Percentiles rank a stretch among this genome's conserved stretches.
phyloP scores from a whole-genome alignment of 2,888 invertebrate species.

The Eristalis pertinax region DNA sequence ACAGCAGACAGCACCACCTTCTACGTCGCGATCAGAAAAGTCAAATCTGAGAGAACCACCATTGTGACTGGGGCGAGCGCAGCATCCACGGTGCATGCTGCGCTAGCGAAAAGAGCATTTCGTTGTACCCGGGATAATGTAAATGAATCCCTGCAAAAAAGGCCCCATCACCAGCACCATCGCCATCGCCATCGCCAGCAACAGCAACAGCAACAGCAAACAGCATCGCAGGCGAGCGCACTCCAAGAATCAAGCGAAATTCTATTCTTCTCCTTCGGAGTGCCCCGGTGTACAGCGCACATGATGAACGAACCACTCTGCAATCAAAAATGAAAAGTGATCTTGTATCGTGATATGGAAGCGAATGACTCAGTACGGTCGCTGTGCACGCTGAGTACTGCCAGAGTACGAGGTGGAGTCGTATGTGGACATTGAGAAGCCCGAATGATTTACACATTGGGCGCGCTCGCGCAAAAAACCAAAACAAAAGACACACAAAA shows the following conservation, averaged over 20 bases:
- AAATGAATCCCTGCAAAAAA: conserved; percentile 71
- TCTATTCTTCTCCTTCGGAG: conserved; percentile 42
- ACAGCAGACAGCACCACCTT: background rate
- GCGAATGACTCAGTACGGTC: conserved; percentile 57
- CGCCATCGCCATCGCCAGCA: too few species aligned
- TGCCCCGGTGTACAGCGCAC: conserved; percentile 21
- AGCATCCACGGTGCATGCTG: conserved; percentile 55
- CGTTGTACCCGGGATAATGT: conserved; percentile 74
- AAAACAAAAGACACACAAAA: too few species aligned
- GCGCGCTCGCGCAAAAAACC: conserved; percentile 54
- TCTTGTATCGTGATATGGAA: conserved; percentile 72
- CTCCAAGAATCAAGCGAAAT: conserved; percentile 33
- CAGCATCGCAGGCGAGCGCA: background rate
- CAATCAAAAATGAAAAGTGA: conserved; percentile 73
- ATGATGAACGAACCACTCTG: conserved; percentile 71
- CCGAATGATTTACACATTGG: conserved; percentile 71
- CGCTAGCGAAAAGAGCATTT: conserved; percentile 73
- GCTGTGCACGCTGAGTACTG: background rate
- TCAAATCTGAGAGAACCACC: conserved; percentile 29
- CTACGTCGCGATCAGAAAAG: conserved; percentile 2
- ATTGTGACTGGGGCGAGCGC: conserved; percentile 5
- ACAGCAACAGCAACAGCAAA: background rate
- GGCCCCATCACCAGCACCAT: background rate
- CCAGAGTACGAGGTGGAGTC: background rate
- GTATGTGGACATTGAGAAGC: conserved; percentile 68